Evolutionary conservation across 2,113 vertebrate species (phyloP).

Genomic region (Grantiella picta): DNA sequence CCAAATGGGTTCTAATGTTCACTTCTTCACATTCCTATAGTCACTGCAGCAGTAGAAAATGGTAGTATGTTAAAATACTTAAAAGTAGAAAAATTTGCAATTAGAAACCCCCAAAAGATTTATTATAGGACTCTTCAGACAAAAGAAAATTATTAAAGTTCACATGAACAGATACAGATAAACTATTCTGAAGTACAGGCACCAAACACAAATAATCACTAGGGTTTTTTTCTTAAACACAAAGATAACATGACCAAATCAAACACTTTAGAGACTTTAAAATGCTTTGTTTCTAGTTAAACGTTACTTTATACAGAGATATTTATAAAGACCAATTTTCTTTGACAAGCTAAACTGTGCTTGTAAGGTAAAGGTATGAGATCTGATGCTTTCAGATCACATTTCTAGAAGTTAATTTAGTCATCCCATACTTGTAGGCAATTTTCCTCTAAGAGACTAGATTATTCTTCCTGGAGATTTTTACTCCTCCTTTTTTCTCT

Average conservation of each 20-base stretch:
- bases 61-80: background rate
- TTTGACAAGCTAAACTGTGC: slow-evolving; percentile 40
- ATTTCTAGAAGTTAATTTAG: slow-evolving; percentile 39
- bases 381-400: slow-evolving; percentile 15
- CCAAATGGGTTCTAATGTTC: background rate
- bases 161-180: background rate
- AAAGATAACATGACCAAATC: background rate
- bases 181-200: background rate
- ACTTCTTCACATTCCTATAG: background rate
- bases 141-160: background rate
- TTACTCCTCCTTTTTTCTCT: background rate
- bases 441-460: slow-evolving; percentile 47
- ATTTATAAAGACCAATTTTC: slow-evolving; percentile 40
- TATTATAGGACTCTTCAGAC: background rate
- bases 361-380: background rate
- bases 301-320: background rate
- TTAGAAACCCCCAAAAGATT: background rate
- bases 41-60: background rate
- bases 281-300: slow-evolving; percentile 4
- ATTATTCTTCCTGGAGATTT: background rate
- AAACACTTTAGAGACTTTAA: background rate
- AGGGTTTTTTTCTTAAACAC: background rate
- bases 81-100: background rate
- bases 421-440: slow-evolving; percentile 1
- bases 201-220: background rate